Evolutionary conservation across 2,888 invertebrate genomes (phyloP).

Genomic region (Cyclophora albipunctata): DNA sequence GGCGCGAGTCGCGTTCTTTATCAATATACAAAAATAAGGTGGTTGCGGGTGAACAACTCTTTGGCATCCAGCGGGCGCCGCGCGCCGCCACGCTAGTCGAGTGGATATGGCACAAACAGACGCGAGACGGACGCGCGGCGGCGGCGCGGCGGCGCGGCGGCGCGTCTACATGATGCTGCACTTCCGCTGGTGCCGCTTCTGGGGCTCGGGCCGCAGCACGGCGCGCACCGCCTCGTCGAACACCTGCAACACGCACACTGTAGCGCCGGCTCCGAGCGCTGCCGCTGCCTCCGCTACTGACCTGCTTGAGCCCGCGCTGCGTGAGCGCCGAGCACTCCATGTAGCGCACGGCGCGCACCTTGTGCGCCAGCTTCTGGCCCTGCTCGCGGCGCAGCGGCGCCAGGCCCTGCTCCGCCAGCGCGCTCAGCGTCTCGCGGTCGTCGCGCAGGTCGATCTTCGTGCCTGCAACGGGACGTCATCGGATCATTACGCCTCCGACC

Average conservation of each 20-base stretch:
- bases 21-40: too few species aligned
- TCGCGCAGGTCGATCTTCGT: slow-evolving; percentile 99
- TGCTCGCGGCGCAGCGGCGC: slow-evolving; percentile 98
- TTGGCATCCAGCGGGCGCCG: background rate
- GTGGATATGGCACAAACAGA: too few species aligned
- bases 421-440: slow-evolving; percentile 95
- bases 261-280: background rate
- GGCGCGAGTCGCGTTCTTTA: too few species aligned
- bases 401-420: slow-evolving; percentile 93
- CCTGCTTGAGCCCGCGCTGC: slow-evolving; percentile 96
- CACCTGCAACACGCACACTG: slow-evolving; percentile 61
- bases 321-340: slow-evolving; percentile 99
- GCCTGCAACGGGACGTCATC: slow-evolving; percentile 69
- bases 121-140: background rate
- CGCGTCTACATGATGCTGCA: slow-evolving; percentile 82
- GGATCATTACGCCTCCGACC: background rate
- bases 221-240: slow-evolving; percentile 99
- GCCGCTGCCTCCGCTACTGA: slow-evolving; percentile 21
- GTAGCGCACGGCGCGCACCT: slow-evolving; percentile 98
- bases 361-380: slow-evolving; percentile 98
- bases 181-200: slow-evolving; percentile 94
- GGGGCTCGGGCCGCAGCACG: slow-evolving; percentile 96
- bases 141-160: background rate
- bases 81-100: too few species aligned
- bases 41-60: background rate